phyloP scores from a whole-genome alignment of 2,888 invertebrate species.

The Schizotus pectinicornis region DNA sequence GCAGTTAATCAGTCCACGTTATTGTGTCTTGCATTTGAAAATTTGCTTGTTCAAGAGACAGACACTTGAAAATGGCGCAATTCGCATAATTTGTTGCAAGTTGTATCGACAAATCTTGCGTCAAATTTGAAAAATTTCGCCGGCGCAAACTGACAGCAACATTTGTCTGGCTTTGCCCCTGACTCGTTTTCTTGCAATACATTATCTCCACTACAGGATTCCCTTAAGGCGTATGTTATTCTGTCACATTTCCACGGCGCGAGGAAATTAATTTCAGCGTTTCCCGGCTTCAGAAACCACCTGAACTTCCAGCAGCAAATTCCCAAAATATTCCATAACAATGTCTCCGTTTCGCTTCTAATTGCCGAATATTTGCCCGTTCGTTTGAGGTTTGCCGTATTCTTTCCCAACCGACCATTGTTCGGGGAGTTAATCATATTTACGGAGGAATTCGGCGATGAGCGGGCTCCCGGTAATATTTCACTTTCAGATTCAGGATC shows the following conservation, averaged over 20 bases:
- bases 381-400: too few relatives aligned
- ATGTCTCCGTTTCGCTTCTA: background rate
- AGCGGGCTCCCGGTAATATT: conserved; percentile 1
- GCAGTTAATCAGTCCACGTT: too few relatives aligned
- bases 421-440: background rate
- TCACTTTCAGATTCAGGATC: conserved; percentile 3
- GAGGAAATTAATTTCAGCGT: background rate
- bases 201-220: conserved; percentile 16
- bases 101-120: background rate
- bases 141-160: background rate
- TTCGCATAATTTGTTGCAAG: background rate
- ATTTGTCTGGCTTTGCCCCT: conserved; percentile 17
- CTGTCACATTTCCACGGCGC: conserved; percentile 5
- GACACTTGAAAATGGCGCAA: background rate
- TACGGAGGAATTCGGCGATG: background rate
- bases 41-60: too few relatives aligned
- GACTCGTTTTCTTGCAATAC: conserved; percentile 11
- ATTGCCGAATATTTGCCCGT: background rate
- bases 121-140: background rate
- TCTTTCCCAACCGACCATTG: too few relatives aligned
- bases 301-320: background rate
- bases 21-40: too few relatives aligned
- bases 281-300: background rate
- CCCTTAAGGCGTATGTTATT: conserved; percentile 11
- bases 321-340: too few relatives aligned